These are phyloP conservation scores for Styela plicata DNA, from an alignment of 23 tunicate genomes.

Conservation along the genomic window DNA sequence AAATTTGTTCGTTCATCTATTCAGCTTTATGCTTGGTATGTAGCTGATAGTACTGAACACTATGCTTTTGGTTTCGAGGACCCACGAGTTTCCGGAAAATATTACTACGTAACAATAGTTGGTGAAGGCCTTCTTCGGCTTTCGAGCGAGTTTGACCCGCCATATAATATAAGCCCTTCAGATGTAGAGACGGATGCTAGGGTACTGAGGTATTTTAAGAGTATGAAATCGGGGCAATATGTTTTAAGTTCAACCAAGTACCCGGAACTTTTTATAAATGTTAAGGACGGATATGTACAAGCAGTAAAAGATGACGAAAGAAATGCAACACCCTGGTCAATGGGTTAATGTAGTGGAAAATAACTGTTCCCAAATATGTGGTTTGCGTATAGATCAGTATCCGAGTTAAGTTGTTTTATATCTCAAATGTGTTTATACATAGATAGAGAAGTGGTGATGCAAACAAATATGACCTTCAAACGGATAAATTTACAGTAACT, in stretches of 20 bases:
- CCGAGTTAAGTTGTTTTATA: no score
- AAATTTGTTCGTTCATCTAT: neutral
- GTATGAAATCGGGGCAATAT: neutral
- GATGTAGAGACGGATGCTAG: neutral
- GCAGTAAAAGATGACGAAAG: slow-evolving; percentile 6
- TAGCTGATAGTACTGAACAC: neutral
- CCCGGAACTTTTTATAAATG: neutral
- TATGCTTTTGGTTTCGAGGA: neutral
- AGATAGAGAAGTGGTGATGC: no score
- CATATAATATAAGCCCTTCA: neutral
- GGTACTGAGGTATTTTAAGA: neutral
- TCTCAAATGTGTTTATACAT: no score
- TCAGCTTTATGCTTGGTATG: neutral
- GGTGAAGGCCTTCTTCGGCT: neutral
- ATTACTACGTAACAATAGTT: neutral
- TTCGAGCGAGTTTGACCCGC: neutral
- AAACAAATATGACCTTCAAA: no score
- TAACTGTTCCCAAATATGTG: no score
- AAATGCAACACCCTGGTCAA: neutral
- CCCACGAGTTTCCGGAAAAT: neutral
- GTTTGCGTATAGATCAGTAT: no score
- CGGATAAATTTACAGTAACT: no score
- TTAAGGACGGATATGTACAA: neutral
- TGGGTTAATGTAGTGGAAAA: neutral
- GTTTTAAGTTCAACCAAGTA: neutral